Evolutionary conservation across 2,797 vertebrate species (phyloP).

Genomic region (Parotocinclus haroldoi): DNA sequence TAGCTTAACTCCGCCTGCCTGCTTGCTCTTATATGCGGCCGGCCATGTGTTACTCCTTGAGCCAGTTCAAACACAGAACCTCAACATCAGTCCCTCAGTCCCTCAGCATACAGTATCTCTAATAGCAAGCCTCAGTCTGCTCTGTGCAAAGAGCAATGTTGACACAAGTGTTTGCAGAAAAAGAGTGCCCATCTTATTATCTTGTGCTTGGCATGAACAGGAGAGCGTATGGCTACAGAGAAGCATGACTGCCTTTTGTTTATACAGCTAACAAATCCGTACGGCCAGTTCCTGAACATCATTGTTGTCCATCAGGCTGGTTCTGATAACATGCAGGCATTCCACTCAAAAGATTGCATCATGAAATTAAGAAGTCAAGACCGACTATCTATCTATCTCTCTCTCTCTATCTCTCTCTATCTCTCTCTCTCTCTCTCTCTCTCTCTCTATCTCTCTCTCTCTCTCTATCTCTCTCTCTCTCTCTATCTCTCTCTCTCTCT

Average conservation of each 20-base stretch:
- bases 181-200: constrained; percentile 68
- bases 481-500: too few species aligned
- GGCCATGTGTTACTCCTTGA: constrained; percentile 53
- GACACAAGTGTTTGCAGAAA: constrained; percentile 72
- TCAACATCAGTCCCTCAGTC: constrained; percentile 57
- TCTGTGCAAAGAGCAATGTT: constrained; percentile 73
- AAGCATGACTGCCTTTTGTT: constrained; percentile 59
- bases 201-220: constrained; percentile 64
- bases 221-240: constrained; percentile 60
- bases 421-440: too few species aligned
- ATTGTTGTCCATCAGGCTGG: constrained; percentile 58
- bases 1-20: constrained; percentile 52
- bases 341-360: constrained; percentile 50
- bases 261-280: constrained; percentile 57
- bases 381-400: too few species aligned
- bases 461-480: too few species aligned
- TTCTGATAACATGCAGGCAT: constrained; percentile 42
- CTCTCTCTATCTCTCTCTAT: too few species aligned
- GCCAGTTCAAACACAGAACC: constrained; percentile 56
- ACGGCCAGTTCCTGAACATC: constrained; percentile 58
- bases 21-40: constrained; percentile 54
- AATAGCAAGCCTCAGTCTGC: constrained; percentile 62
- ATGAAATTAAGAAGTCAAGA: constrained; percentile 23
- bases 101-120: constrained; percentile 65
- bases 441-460: too few species aligned